Evolutionary conservation across 1,140 invertebrate species (phyloP), one percentile per base, ranked within the genome.

Genomic region (Mycetomoellerius zeteki): DNA sequence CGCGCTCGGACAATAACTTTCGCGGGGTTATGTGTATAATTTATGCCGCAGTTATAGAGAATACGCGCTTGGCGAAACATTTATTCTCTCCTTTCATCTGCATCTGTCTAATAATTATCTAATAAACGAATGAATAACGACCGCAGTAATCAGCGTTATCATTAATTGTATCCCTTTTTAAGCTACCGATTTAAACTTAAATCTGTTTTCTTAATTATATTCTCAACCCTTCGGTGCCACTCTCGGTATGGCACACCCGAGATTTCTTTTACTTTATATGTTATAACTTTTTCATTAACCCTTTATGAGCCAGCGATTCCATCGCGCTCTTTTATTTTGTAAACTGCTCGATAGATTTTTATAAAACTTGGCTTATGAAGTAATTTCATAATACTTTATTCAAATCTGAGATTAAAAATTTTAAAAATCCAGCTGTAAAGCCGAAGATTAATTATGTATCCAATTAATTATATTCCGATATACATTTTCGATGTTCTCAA

Each of bases 1-100:
- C 56, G 80, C 37, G 21, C 69, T 47, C 37, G 54, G 71, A 84
- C 80, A 84, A 75, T 75, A 84, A 84, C 80, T 75, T 84, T 84
- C 78, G 30, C 52, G 30, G 47, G 30, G 16, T 10, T 69, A 75
- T 24, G 54, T 37, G 30, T 33, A 84, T 37, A 75, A 84, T 84
- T 84, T 75, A 84, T 60, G 69, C 69, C 54, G 6, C 54, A 14
- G 24, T 60, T 73, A 43, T 60, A 75, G 80, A 60, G 50, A 73
- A 84, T 60, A 16, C 27, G 3, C 24, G 80, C 33, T 21, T n/a
- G 69, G 24, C 7, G 43, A 62, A 33, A 75, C 14, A 47, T 75
- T 30, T 27, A 14, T 84, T 69, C 50, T n/a, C 27, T 27, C 54
- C 52, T 58, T 71, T 72, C 60, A 24, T 24, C 52, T 24, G 24